phyloP scores from a whole-genome alignment of 1,140 invertebrate genomes.

The Chironomus striatipennis region DNA sequence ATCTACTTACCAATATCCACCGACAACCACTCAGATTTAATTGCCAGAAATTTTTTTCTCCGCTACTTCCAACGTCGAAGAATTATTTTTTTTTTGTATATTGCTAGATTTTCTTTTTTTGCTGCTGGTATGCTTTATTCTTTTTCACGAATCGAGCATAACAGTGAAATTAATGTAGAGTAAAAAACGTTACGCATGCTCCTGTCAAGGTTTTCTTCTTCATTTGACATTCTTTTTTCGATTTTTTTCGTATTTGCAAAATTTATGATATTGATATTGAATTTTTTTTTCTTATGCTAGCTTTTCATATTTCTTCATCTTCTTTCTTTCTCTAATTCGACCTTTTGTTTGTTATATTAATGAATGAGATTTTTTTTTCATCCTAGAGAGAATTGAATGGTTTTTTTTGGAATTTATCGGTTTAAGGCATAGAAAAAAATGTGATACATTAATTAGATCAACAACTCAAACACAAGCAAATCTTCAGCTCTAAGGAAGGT shows the following conservation, averaged over 20 bases:
- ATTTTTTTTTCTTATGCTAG: neutral
- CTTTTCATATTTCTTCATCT: too few species aligned
- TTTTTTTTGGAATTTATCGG: too few species aligned
- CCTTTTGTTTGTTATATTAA: too few species aligned
- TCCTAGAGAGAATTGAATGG: too few species aligned
- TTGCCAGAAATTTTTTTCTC: conserved; percentile 16
- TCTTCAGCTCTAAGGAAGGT: too few species aligned
- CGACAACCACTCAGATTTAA: conserved; percentile 20
- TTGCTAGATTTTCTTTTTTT: neutral
- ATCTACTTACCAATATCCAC: conserved; percentile 12
- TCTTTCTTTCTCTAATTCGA: too few species aligned
- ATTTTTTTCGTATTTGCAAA: neutral
- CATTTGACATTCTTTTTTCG: neutral
- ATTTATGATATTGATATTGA: conserved; percentile 4
- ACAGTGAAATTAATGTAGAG: neutral
- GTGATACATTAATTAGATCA: too few species aligned
- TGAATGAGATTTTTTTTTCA: too few species aligned
- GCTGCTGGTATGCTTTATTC: neutral
- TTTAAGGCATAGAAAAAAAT: too few species aligned
- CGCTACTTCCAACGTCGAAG: neutral
- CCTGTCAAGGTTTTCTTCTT: neutral
- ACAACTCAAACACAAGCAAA: too few species aligned
- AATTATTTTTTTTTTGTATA: neutral
- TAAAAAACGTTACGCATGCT: conserved; percentile 10
- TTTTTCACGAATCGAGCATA: neutral